Evolutionary conservation across 2,113 vertebrate genomes (phyloP), one percentile per base, ranked within the genome.

Genomic region (Uria lomvia): DNA sequence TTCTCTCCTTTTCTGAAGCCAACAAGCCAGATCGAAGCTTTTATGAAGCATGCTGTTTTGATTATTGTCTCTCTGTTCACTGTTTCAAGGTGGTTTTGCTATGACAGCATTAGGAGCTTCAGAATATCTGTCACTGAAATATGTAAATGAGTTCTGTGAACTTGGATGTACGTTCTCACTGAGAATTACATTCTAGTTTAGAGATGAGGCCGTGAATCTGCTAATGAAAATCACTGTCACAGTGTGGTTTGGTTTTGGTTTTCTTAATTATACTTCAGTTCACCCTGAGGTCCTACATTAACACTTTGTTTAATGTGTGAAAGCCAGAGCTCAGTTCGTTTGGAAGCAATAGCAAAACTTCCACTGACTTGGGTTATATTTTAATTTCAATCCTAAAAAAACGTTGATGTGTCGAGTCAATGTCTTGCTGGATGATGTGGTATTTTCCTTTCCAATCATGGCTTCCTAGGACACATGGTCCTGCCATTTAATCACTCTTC

Each of bases 341-440:
- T 95, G 86, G 67, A 95, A 94, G 66, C 58, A 91, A n/a, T 30
- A 86, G 77, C 89, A 94, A 55, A 95, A 85, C 74, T 92, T 96
- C 74, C 74, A 59, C 42, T 70, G 42, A 62, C 74, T 90, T 81
- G 53, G n/a, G 29, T 82, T 85, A 5, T 66, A 62, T 60, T 88
- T 82, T 71, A 78, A 55, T 92, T 90, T 83, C 55, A 66, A 2
- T 86, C 59, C 45, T 73, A 34, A 85, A 79, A 91, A 49, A 36
- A 32, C 8, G 30, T 9, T 71, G n/a, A 32, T 85, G 18, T 82
- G 19, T 62, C 2, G 1, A 87, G 70, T 62, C 70, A 79, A 4
- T 59, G 47, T 85, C 38, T 8, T 68, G 62, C 42, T 94, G 62
- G 34, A 40, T 78, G 60, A 72, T 80, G 7, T 0, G 12, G 26